Conservation (phyloP, 2,113 vertebrate species). For the Psittacus erithacus region DNA sequence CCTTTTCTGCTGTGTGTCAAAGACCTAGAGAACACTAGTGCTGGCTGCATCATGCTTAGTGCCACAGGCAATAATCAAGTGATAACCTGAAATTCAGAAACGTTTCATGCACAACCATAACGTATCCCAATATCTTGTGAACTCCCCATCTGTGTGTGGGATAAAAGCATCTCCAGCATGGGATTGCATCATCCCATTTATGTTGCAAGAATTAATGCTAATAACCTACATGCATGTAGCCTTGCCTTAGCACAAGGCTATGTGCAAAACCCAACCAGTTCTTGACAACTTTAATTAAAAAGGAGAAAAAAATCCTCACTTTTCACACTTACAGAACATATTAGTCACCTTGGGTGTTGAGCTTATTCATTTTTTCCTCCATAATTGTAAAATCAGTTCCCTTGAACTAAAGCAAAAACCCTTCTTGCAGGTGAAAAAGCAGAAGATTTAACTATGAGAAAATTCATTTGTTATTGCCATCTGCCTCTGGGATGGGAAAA, state of each 20-base stretch:
- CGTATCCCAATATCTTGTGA: background rate
- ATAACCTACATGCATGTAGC: background rate
- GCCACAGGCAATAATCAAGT: background rate
- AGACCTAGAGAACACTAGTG: background rate
- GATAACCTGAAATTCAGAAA: constrained; percentile 12
- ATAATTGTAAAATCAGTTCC: background rate
- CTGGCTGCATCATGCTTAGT: background rate
- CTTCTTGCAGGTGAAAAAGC: background rate
- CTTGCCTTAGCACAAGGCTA: background rate
- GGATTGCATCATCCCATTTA: background rate
- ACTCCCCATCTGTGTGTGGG: background rate
- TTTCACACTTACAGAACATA: background rate
- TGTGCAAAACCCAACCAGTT: background rate
- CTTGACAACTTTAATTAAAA: background rate
- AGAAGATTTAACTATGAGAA: background rate
- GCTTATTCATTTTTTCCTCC: background rate
- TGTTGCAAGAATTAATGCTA: background rate
- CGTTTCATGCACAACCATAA: background rate
- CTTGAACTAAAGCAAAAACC: background rate
- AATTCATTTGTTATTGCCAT: constrained; percentile 41
- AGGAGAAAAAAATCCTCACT: background rate
- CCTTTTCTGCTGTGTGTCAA: background rate
- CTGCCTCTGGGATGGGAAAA: constrained; percentile 49
- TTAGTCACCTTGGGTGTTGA: background rate
- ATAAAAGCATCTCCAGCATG: background rate